Evolutionary conservation across 1,140 invertebrate species (phyloP), one percentile per base, ranked within the genome.

Genomic region (Drosophila sp.): DNA sequence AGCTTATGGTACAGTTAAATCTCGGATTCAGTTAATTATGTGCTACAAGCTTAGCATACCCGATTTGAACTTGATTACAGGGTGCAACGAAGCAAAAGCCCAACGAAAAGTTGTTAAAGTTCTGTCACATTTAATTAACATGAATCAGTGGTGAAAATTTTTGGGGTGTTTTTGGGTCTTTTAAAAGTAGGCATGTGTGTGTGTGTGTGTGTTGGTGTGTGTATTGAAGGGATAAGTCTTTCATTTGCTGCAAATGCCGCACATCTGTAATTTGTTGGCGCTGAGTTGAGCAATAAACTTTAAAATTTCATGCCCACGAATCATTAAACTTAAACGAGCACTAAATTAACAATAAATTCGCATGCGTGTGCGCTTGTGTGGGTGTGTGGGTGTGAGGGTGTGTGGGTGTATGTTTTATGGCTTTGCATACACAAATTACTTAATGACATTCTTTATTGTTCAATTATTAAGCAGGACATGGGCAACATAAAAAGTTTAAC

Each of bases 51-150:
- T 18, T 16, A 51, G 32, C 13, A 45, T 38, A 50, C 36, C 53
- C 53, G 13, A 14, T 8, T 7, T 32, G 4, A 3, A 27, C 4
- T n/a, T 11, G 27, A 8, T 16, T 51, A 50, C 54, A 66, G 62
- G 69, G 43, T 57, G 46, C 9, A 13, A 32, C 14, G 51, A 40
- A 32, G 34, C 45, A 27, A 41, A 21, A 46, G 34, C 36, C 56
- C 56, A 34, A 73, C 62, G 45, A 56, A 66, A 86, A 81, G 58
- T 78, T 80, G 46, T 64, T 53, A 48, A 84, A 80, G 64, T 81
- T 80, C 76, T 86, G 75, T 64, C 75, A 82, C 81, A 86, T 86
- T 86, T 86, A 86, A 86, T 86, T 87, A 86, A 86, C 81, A 87
- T 87, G 82, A 87, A 81, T 87, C 81, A 81, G 72, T 78, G 51